Conservation (phyloP, 2,797 vertebrate species). For the Knipowitschia caucasica region DNA sequence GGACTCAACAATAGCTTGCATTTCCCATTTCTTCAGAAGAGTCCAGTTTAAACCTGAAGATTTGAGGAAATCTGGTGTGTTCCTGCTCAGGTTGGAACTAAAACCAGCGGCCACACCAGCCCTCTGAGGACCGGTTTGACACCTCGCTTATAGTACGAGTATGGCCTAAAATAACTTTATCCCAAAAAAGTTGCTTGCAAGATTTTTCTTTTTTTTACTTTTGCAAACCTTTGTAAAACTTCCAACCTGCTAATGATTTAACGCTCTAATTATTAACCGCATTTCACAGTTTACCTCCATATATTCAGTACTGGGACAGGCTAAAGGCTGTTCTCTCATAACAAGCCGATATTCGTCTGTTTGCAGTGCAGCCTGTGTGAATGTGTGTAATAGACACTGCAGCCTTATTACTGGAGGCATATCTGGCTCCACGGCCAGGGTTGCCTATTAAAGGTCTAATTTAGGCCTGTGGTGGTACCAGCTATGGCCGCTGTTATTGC, state of each 20-base stretch:
- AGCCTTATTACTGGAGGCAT: constrained; percentile 55
- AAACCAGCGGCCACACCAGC: no score
- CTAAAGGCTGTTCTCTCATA: constrained; percentile 29
- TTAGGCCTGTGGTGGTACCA: constrained; percentile 55
- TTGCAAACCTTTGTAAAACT: constrained; percentile 32
- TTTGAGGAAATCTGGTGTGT: no score
- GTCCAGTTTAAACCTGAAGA: no score
- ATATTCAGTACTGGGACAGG: constrained; percentile 22
- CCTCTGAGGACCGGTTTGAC: no score
- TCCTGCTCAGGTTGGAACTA: no score
- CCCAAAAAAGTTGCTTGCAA: background rate
- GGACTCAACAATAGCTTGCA: no score
- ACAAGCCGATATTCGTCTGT: constrained; percentile 47
- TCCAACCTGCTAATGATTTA: constrained; percentile 47
- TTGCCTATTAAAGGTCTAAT: constrained; percentile 49
- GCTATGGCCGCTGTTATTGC: constrained; percentile 28
- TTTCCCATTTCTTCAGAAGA: no score
- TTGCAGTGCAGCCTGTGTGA: constrained; percentile 29
- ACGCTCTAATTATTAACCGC: constrained; percentile 40
- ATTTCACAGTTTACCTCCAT: constrained; percentile 19
- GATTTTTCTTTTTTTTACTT: no score
- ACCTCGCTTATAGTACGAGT: no score
- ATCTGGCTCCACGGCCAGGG: constrained; percentile 36
- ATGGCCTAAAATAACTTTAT: background rate
- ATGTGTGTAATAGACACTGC: constrained; percentile 41